Percentiles rank a stretch among this genome's conserved stretches.
Evolutionary conservation across 2,797 vertebrate species (phyloP).

Genomic region (Amblyraja radiata): DNA sequence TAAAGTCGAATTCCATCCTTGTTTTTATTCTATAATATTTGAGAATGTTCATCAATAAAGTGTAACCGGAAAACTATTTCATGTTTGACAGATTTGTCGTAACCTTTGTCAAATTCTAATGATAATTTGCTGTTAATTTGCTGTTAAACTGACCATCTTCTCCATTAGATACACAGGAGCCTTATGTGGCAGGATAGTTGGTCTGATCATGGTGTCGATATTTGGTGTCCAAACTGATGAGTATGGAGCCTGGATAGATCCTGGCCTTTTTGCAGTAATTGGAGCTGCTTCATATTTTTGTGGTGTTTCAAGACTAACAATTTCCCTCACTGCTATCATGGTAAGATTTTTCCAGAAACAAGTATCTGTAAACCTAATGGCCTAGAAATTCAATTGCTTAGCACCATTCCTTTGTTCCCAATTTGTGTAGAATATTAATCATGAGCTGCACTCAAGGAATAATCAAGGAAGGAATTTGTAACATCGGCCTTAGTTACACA

Average conservation of each 20-base stretch:
- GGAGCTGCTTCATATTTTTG: constrained; percentile 47
- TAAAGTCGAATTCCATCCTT: neutral
- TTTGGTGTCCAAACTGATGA: constrained; percentile 43
- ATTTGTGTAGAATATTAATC: no score
- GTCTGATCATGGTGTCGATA: constrained; percentile 46
- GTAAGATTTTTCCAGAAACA: constrained; percentile 34
- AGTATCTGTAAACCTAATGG: neutral
- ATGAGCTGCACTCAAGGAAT: no score
- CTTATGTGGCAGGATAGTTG: constrained; percentile 44
- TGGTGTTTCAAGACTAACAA: constrained; percentile 46
- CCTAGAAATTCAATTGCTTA: no score
- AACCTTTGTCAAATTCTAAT: neutral
- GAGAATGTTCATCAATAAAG: neutral
- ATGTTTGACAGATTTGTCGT: neutral
- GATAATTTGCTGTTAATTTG: no score
- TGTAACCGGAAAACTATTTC: neutral
- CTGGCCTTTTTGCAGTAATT: constrained; percentile 48
- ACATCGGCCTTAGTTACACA: no score
- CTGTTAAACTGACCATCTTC: neutral
- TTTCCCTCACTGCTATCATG: constrained; percentile 48
- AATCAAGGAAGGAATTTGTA: no score
- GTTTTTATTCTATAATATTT: neutral
- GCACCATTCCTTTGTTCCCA: no score
- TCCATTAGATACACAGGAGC: constrained; percentile 28
- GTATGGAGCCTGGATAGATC: constrained; percentile 45